These are phyloP conservation scores for Capreolus pygargus DNA, from an alignment of 2,113 vertebrate genomes.

Conservation along the genomic window DNA sequence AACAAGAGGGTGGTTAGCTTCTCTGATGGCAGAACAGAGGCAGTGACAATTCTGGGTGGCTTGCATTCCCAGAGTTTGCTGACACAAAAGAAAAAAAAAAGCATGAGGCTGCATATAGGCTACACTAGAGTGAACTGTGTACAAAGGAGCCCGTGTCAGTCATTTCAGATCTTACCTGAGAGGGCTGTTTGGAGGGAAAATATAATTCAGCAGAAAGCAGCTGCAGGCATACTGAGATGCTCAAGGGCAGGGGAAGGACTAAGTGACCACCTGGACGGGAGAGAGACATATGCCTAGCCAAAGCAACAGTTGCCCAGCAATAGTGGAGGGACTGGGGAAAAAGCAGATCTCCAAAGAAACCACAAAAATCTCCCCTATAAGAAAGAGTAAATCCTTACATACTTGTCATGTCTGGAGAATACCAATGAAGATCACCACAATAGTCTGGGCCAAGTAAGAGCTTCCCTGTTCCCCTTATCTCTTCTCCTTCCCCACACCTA, in stretches of 20 bases:
- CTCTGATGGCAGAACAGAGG: not conserved
- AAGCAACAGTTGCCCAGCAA: not conserved
- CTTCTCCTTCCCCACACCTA: not conserved
- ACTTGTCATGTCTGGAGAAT: not conserved
- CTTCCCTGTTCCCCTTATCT: not conserved
- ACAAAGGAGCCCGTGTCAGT: not conserved
- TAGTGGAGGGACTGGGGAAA: not conserved
- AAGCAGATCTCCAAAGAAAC: not conserved
- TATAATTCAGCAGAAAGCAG: not conserved
- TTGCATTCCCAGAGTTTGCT: not conserved
- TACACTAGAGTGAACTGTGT: not conserved
- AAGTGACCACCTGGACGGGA: not conserved
- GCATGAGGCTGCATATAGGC: not conserved
- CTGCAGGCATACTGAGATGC: not conserved
- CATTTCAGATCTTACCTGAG: not conserved
- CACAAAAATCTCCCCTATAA: not conserved
- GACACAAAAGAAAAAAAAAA: not conserved
- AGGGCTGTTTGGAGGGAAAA: not conserved
- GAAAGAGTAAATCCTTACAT: not conserved
- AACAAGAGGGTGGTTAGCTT: not conserved
- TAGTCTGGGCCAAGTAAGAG: not conserved
- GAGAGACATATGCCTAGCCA: not conserved
- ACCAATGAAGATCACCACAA: not conserved
- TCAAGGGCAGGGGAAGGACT: not conserved
- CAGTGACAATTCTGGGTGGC: not conserved